A percentile compares a stretch with the other conserved stretches of the same genome.
phyloP scores from a whole-genome alignment of 2,797 vertebrate species.

The Lithobates pipiens region DNA sequence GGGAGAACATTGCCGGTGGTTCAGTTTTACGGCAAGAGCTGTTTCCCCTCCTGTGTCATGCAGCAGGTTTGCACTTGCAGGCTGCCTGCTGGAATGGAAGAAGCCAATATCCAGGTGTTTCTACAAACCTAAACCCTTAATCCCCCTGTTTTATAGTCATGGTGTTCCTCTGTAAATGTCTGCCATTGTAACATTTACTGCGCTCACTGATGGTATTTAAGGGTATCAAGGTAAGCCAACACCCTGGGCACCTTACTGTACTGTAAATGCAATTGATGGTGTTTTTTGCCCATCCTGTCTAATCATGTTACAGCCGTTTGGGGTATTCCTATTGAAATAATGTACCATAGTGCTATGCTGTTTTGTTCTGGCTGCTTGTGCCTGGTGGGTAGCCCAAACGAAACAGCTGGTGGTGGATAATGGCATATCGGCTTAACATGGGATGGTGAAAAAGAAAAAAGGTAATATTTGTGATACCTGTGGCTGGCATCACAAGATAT shows the following conservation, averaged over 20 bases:
- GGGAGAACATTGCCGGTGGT: constrained; percentile 9
- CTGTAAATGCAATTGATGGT: constrained; percentile 29
- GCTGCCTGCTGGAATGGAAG: constrained; percentile 32
- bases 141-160: constrained; percentile 41
- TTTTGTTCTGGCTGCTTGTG: no score
- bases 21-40: constrained; percentile 11
- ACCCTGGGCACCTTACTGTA: constrained; percentile 29
- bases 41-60: constrained; percentile 36
- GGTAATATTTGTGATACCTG: no score
- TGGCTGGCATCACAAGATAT: no score
- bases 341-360: background rate
- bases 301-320: constrained; percentile 40
- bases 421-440: no score
- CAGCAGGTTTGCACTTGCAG: constrained; percentile 47
- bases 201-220: constrained; percentile 16
- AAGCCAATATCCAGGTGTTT: constrained; percentile 55
- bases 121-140: constrained; percentile 56
- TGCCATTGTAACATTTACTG: constrained; percentile 44
- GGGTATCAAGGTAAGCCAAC: constrained; percentile 34
- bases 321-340: background rate
- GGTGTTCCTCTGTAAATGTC: constrained; percentile 47
- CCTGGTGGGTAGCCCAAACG: no score
- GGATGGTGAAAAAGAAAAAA: no score
- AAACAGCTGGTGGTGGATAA: no score
- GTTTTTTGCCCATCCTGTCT: constrained; percentile 29